Base-by-base conservation (phyloP, 2,797 vertebrate species). In the Streptopelia turtur region DNA sequence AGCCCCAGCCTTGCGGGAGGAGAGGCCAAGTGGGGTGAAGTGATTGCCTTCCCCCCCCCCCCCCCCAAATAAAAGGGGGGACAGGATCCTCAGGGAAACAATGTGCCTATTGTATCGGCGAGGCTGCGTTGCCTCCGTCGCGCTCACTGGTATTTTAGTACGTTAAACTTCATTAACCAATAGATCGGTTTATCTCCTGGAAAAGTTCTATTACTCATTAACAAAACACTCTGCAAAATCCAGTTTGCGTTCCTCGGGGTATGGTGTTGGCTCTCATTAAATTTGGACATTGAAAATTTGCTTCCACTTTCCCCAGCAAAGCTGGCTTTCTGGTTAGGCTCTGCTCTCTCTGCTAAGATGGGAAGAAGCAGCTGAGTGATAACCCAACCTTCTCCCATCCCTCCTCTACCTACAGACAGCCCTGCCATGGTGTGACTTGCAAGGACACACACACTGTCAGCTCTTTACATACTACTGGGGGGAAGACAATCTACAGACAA, bases 151-250 rank as follows among this genome's bases (percentile, higher is more conserved):
- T 53, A 22, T 27, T 70, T 87, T 2, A 31, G 68, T 3, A 3
- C 57, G 77, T 77, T 87, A 53, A 94, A 96, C 79, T 78, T 82
- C 93, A 90, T 94, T 85, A 91, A 89, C 64, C 23, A 50, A 89
- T 41, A 71, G 89, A 77, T 57, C 41, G 53, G 28, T 66, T 94
- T 87, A 93, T 96, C 93, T 70, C 4, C 72, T 20, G 85, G 87
- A 83, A 94, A 89, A 76, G 8, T 35, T 39, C 84, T 9, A 94
- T 96, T 93, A 95, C 90, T 96, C 90, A 94, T 96, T 95, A 96
- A 96, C 91, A 33, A 75, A 90, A 8, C 30, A 4, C 56, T 63
- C 33, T 59, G 11, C 30, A 37, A 23, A 63, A 33, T 7, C 13
- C 68, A 1, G 4, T 14, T 35, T 7, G 1, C 52, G 72, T 47